Percentiles rank a stretch among this genome's conserved stretches.
phyloP scores from a whole-genome alignment of 1,140 invertebrate genomes.

The Solen grandis region DNA sequence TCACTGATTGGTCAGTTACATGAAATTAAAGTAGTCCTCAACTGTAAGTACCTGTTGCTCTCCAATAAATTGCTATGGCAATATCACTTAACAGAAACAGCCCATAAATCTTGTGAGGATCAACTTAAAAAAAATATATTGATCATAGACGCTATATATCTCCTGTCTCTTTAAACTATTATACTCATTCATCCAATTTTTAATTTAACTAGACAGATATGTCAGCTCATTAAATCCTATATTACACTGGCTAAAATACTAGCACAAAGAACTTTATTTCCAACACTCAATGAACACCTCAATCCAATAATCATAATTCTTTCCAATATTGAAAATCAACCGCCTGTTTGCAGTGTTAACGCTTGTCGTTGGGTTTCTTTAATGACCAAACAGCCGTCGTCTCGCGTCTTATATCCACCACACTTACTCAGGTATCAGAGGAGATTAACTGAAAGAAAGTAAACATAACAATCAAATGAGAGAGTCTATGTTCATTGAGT shows the following conservation, averaged over 20 bases:
- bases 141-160: no score
- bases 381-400: constrained; percentile 12
- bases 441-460: constrained; percentile 41
- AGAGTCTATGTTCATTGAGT: no score
- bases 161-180: no score
- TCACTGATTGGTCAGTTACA: background rate
- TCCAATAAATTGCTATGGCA: no score
- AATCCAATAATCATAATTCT: background rate
- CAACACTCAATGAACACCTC: background rate
- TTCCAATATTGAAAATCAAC: no score
- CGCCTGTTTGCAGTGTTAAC: no score
- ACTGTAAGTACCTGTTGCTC: background rate
- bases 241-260: background rate
- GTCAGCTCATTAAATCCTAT: background rate
- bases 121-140: no score
- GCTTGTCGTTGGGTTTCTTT: constrained; percentile 11
- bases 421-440: constrained; percentile 23
- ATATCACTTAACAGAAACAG: no score
- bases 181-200: background rate
- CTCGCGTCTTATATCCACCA: background rate
- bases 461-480: constrained; percentile 23
- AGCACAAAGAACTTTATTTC: background rate
- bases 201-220: background rate
- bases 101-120: no score
- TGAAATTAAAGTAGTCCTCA: background rate